Evolutionary conservation across 1,140 invertebrate species (phyloP), one percentile per base, ranked within the genome.

Genomic region (Drosophila sucinea): DNA sequence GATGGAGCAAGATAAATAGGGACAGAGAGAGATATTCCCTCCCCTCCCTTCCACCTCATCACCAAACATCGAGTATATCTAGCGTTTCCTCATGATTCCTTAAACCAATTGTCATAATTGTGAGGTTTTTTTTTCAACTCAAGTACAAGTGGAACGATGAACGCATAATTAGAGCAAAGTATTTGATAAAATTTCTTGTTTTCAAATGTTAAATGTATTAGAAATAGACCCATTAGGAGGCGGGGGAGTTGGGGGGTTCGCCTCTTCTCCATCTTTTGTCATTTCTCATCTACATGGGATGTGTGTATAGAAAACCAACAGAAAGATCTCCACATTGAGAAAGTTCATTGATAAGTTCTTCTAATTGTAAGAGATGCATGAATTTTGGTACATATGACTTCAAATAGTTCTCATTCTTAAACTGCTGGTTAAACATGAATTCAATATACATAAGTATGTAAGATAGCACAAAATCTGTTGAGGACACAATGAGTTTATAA

Each of bases 271-370:
- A 10, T 27, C 23, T 8, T 3, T 51, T 5, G n/a, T 51, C 10
- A 41, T 51, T 38, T 10, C 11, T 11, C 10, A 38, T 38, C 3
- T 3, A 11, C 7, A 35, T 38, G 35, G 25, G 23, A 27, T 25
- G 44, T 8, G 44, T 51, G 27, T 51, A 51, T 7, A 51, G 35
- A 51, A 51, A 27, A 25, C 23, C 25, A 51, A 51, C 25, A 51
- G 44, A 51, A 27, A 51, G 44, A 51, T 51, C 44, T 51, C 44
- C 44, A 51, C 23, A 51, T 51, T 51, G 23, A 51, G 44, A 51
- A 51, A 51, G 23, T 51, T 41, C 2, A 41, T 41, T 41, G 17
- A 17, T 41, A 41, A 41, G 40, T 41, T 41, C 40, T 17, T 38
- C 35, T 10, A 51, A 27, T 17, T 38, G 8, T 10, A 51, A 27